Evolutionary conservation across 2,113 vertebrate species (phyloP).

Genomic region (Nannobrachium achirus): DNA sequence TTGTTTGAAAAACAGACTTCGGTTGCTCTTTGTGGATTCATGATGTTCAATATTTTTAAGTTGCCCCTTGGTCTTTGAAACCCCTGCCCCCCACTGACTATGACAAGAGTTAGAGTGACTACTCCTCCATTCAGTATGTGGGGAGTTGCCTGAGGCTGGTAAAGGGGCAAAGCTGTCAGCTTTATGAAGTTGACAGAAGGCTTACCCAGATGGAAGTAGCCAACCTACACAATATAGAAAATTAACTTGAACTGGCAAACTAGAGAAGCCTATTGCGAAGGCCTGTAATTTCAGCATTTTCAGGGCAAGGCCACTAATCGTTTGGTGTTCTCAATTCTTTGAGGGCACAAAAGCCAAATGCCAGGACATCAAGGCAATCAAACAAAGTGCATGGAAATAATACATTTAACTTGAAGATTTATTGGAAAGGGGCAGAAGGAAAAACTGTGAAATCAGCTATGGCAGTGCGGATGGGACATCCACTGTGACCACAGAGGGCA

Average conservation of each 20-base stretch:
- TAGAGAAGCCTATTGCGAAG: constrained; percentile 17
- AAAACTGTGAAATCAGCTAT: too few relatives aligned
- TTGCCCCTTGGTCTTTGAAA: not conserved
- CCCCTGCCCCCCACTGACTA: not conserved
- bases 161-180: not conserved
- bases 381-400: too few relatives aligned
- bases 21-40: not conserved
- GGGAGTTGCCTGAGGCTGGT: not conserved
- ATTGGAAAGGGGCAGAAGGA: too few relatives aligned
- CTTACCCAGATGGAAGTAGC: not conserved
- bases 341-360: too few relatives aligned
- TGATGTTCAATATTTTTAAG: not conserved
- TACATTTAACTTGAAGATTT: too few relatives aligned
- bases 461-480: too few relatives aligned
- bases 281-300: too few relatives aligned
- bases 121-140: not conserved
- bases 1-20: not conserved
- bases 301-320: too few relatives aligned
- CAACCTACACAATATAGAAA: too few relatives aligned
- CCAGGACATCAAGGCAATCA: too few relatives aligned
- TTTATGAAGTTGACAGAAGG: constrained; percentile 1
- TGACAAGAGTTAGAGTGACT: not conserved
- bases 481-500: too few relatives aligned
- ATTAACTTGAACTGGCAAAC: not conserved
- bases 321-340: too few relatives aligned